Evolutionary conservation across 2,113 vertebrate species (phyloP), one percentile per base, ranked within the genome.

Genomic region (Argyrosomus japonicus): DNA sequence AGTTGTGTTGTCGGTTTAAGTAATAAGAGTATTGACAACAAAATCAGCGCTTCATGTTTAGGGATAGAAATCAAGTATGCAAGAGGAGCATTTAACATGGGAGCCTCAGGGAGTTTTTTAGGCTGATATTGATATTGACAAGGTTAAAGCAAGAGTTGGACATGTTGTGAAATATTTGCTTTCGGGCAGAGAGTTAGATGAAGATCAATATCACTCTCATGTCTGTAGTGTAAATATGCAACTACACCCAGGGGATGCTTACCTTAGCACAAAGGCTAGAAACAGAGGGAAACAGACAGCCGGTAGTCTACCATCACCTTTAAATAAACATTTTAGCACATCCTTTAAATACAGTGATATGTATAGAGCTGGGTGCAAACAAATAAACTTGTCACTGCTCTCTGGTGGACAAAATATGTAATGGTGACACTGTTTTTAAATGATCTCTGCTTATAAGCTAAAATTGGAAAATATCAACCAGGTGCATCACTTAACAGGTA

Each of bases 331-430:
- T 13, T 29, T 65, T 21, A 17, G 18, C 57, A 61, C 5, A 54
- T n/a, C 21, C 13, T 43, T 71, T 74, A n/a, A 51, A 62, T 13
- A 51, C 47, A 5, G 14, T 48, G 47, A 15, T 15, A 14, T 15
- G 14, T 48, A 48, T 17, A 58, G n/a, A 57, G 25, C 23, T 18
- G 15, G 45, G 19, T 17, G 17, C 25, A 27, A 9, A 50, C n/a
- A 60, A 6, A 21, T 23, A 18, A n/a, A 45, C 4, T 7, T 72
- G 25, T 36, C 77, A 63, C 18, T 80, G 51, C 78, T 68, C 32
- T 32, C 47, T 75, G 32, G 47, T 54, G 63, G 71, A 68, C n/a
- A 61, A 40, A 13, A 11, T 18, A 9, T 15, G 17, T 54, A 57
- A 57, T 7, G 6, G 17, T 21, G 27, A 19, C 29, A 9, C 1